Evolutionary conservation across 2,888 invertebrate species (phyloP).

Genomic region (Agriotes lineatus): DNA sequence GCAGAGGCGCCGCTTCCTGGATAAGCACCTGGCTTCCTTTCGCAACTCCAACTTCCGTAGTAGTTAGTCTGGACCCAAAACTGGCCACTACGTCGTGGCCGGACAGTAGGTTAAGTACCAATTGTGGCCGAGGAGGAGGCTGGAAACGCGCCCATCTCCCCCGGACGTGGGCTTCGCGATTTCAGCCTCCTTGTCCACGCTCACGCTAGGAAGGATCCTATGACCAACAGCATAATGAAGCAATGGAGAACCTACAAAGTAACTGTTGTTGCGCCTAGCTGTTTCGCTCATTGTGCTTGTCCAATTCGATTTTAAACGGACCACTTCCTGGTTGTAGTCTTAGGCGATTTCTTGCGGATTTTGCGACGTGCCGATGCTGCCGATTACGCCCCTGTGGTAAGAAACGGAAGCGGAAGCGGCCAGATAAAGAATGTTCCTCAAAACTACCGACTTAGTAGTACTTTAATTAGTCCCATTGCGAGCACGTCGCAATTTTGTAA

Average conservation of each 20-base stretch:
- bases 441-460: background rate
- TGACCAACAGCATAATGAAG: constrained; percentile 6
- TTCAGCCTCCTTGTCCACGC: background rate
- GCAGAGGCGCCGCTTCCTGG: constrained; percentile 89
- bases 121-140: background rate
- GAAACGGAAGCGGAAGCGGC: background rate
- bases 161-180: background rate
- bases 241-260: background rate
- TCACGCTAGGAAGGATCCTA: constrained; percentile 8
- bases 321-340: constrained; percentile 1
- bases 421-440: background rate
- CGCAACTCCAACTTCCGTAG: constrained; percentile 15
- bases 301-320: background rate
- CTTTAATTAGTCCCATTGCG: no score
- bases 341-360: background rate
- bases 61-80: no score
- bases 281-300: constrained; percentile 7
- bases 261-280: background rate
- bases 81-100: no score
- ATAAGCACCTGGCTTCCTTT: constrained; percentile 63
- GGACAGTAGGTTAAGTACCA: background rate
- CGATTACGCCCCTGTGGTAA: background rate
- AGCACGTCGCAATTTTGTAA: background rate
- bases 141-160: constrained; percentile 4
- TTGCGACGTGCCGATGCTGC: background rate